Percentiles rank a stretch among this genome's conserved stretches.
These are phyloP conservation scores for Apogon hyalosoma DNA, from an alignment of 2,797 vertebrate genomes.

Conservation along the genomic window DNA sequence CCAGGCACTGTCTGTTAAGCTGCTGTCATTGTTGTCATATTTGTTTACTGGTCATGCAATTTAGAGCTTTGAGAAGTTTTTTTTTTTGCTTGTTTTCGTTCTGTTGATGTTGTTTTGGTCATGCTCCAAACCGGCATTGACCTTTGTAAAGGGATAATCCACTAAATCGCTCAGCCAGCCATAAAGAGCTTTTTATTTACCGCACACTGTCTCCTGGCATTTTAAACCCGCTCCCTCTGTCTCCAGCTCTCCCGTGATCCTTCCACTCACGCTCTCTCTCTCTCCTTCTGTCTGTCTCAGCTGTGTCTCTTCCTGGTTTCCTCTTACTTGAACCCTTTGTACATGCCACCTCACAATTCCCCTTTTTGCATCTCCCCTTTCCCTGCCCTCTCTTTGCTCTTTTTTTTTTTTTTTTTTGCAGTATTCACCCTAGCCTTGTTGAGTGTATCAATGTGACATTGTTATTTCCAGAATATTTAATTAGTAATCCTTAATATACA, in stretches of 20 bases:
- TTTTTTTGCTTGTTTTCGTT: conserved; percentile 29
- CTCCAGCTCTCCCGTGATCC: conserved; percentile 53
- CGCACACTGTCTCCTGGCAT: conserved; percentile 70
- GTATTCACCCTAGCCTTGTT: conserved; percentile 18
- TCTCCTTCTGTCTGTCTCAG: conserved; percentile 1
- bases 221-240: conserved; percentile 53
- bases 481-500: conserved; percentile 41
- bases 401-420: neutral
- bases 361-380: neutral
- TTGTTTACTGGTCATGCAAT: conserved; percentile 54
- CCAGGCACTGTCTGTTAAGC: conserved; percentile 20
- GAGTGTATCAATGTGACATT: conserved; percentile 7
- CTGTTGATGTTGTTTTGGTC: conserved; percentile 64
- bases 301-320: conserved; percentile 7
- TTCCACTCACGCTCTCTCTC: conserved; percentile 37
- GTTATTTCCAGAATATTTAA: conserved; percentile 38
- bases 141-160: conserved; percentile 79
- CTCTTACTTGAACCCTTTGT: conserved; percentile 24
- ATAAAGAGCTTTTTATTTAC: conserved; percentile 78
- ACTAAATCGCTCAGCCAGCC: conserved; percentile 71
- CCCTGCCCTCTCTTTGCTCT: neutral
- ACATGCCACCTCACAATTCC: neutral
- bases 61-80: conserved; percentile 34
- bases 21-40: conserved; percentile 46
- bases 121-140: conserved; percentile 62